Percentiles rank a stretch among this genome's conserved stretches.
Evolutionary conservation across 1,140 invertebrate genomes (phyloP).

Genomic region (Philotrypesis tridentata): DNA sequence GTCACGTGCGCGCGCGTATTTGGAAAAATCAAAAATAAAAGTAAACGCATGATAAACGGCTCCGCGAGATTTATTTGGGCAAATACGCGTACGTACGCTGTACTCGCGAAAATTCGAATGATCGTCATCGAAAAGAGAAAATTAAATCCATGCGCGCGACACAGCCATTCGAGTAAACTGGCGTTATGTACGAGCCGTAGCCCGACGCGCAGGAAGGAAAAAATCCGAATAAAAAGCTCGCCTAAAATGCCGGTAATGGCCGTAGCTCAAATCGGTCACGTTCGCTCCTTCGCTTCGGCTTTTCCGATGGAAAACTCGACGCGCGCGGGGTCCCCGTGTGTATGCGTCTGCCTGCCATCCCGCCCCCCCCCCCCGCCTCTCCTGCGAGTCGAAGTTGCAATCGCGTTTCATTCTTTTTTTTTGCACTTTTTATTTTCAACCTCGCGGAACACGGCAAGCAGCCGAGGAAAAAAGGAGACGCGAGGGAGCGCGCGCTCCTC

Average conservation of each 20-base stretch:
- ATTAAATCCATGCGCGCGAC: neutral
- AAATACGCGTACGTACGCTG: neutral
- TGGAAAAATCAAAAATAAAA: neutral
- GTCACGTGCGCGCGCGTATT: neutral
- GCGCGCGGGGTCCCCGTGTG: neutral
- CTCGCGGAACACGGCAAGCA: no score
- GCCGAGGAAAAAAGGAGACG: neutral
- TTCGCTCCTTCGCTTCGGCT: neutral
- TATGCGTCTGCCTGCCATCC: neutral
- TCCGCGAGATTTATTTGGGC: neutral
- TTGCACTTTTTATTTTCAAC: conserved; percentile 4
- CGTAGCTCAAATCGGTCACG: conserved; percentile 31
- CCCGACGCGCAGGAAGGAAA: no score
- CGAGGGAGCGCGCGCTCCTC: neutral
- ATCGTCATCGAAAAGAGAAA: neutral
- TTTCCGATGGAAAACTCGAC: conserved; percentile 17
- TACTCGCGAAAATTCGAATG: conserved; percentile 14
- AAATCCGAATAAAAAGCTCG: no score
- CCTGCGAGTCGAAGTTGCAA: no score
- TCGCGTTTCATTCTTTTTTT: conserved; percentile 11
- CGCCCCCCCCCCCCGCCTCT: no score
- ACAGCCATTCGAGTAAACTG: neutral
- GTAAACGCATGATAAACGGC: neutral
- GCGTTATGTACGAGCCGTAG: neutral
- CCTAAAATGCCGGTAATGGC: conserved; percentile 18